Base-by-base conservation (phyloP, 2,797 vertebrate genomes). In the Lepidocolaptes lacrymiger region DNA sequence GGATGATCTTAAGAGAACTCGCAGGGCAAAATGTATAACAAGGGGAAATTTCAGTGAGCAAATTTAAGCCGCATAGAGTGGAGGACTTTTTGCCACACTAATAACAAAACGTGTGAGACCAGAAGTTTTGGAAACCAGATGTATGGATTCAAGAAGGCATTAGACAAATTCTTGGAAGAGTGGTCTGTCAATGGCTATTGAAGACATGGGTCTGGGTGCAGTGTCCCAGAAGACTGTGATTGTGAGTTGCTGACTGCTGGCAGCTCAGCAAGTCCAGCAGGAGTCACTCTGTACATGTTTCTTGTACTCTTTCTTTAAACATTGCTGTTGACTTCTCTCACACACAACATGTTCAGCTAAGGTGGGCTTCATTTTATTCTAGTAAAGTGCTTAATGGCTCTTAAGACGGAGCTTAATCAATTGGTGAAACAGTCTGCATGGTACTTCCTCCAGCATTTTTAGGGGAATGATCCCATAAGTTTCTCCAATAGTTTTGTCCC, bases 201-300 rank as follows among this genome's bases (percentile, higher is more conserved):
- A 39, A 83, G 72, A 68, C 49, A 5, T 22, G n/a, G 52, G 3
- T 43, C 46, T 73, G 46, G 63, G 69, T 71, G 43, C 30, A 30
- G n/a, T 36, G 19, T 74, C 19, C 7, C 14, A 14, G n/a, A 58
- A 62, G 54, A 48, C 30, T 0, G 0, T 34, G 32, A 48, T 27
- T 0, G 0, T n/a, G 28, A 62, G 19, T 36, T 0, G 0, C 71
- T 36, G n/a, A 13, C 51, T 43, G 51, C 51, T 93, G 63, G n/a
- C 64, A 54, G 39, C 81, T 88, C 39, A 71, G 37, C 27, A 20
- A 21, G 19, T 62, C 32, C 44, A 1, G 27, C 30, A 41, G 41
- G 37, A 61, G 14, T 68, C 44, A 13, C 18, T 80, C 44, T 21
- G 20, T 11, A 0, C 1, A 0, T 23, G 2, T 76, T 89, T 77